These are phyloP conservation scores for Psittacula derbiana DNA, from an alignment of 2,797 vertebrate species.

Conservation along the genomic window DNA sequence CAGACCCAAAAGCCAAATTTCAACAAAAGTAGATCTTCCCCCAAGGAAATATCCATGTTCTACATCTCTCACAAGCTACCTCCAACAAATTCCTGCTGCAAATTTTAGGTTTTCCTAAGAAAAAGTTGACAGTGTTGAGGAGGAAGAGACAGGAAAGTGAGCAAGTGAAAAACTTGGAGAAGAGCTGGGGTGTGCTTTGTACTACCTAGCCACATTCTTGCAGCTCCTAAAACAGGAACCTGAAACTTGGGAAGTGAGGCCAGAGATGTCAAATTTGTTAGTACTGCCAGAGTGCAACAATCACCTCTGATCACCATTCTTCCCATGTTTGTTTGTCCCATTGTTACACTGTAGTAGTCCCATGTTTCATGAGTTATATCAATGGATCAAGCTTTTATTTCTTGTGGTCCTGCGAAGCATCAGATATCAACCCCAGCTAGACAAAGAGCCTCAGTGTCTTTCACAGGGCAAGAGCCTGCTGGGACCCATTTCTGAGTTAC, in stretches of 20 bases:
- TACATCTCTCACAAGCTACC: background rate
- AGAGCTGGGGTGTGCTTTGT: background rate
- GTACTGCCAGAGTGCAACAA: background rate
- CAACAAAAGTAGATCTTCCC: background rate
- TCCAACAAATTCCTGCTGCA: background rate
- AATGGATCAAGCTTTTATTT: background rate
- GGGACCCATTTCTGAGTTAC: background rate
- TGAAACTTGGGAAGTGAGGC: background rate
- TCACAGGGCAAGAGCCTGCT: background rate
- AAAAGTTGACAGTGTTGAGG: background rate
- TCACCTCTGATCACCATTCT: background rate
- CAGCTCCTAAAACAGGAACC: background rate
- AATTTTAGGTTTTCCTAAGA: background rate
- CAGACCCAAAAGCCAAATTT: background rate
- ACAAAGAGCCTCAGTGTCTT: background rate
- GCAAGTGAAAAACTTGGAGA: background rate
- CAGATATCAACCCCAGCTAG: background rate
- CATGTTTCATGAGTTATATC: background rate
- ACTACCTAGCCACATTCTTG: background rate
- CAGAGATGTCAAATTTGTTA: background rate
- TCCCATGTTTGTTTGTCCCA: accelerated
- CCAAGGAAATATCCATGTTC: accelerated
- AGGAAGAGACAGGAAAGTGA: accelerated
- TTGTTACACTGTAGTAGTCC: accelerated
- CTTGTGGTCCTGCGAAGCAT: background rate